These are phyloP conservation scores for Rhyacophila brunnea DNA, from an alignment of 1,140 invertebrate genomes.

Conservation along the genomic window DNA sequence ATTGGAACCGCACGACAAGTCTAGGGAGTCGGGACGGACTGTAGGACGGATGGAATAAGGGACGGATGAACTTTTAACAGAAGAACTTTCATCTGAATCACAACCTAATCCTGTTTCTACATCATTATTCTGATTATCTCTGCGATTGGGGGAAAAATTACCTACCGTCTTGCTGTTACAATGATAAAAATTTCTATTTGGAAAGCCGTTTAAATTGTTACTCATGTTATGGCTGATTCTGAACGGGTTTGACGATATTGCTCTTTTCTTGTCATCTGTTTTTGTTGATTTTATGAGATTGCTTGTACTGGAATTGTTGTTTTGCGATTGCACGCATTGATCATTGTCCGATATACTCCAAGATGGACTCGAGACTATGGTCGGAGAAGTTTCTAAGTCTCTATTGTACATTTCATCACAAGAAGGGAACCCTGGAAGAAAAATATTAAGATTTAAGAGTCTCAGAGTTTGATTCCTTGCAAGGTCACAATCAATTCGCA, in stretches of 20 bases:
- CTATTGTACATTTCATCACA: not conserved
- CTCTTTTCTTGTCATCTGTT: too few species aligned
- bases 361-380: constrained; percentile 14
- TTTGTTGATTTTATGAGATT: not conserved
- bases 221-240: too few species aligned
- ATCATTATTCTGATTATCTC: constrained; percentile 4
- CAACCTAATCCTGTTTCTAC: constrained; percentile 1
- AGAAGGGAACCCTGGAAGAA: not conserved
- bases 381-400: constrained; percentile 4
- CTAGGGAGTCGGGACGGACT: constrained; percentile 12
- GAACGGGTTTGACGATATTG: too few species aligned
- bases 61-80: constrained; percentile 21
- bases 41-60: not conserved
- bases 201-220: not conserved
- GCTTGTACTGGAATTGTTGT: not conserved
- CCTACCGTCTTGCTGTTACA: constrained; percentile 29
- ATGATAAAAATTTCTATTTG: constrained; percentile 5
- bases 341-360: constrained; percentile 14
- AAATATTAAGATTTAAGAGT: not conserved
- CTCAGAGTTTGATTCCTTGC: not conserved
- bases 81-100: constrained; percentile 8
- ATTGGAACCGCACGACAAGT: not conserved
- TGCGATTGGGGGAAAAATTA: constrained; percentile 18
- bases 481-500: too few species aligned
- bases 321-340: not conserved